Evolutionary conservation across 2,113 vertebrate species (phyloP).

Genomic region (Rynchops niger): DNA sequence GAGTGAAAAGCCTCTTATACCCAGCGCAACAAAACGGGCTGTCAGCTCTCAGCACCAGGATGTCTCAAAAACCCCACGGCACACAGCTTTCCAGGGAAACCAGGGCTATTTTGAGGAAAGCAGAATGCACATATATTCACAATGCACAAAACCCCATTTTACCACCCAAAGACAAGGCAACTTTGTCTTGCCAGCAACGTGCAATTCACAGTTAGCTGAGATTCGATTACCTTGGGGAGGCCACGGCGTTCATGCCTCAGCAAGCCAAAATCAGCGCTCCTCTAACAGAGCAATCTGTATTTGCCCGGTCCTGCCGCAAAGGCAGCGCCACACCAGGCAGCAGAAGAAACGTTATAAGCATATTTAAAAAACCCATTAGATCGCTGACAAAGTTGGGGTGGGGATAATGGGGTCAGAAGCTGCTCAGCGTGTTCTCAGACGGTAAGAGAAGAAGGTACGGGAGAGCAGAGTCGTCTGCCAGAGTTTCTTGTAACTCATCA

Average conservation of each 20-base stretch:
- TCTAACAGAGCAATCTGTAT: slow-evolving; percentile 12
- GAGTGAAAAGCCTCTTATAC: slow-evolving; percentile 48
- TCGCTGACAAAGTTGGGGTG: background rate
- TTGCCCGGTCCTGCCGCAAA: background rate
- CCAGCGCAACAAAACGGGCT: background rate
- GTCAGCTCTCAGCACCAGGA: slow-evolving; percentile 16
- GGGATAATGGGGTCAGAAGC: background rate
- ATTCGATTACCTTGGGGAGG: slow-evolving; percentile 53
- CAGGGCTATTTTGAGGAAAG: background rate
- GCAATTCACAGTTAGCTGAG: slow-evolving; percentile 32
- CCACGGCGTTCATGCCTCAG: background rate
- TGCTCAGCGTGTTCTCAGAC: background rate
- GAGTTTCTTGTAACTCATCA: background rate
- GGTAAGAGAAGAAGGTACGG: background rate
- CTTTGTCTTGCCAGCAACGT: slow-evolving; percentile 51
- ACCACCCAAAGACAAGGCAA: slow-evolving; percentile 48
- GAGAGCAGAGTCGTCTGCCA: background rate
- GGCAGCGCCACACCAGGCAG: background rate
- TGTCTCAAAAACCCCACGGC: background rate
- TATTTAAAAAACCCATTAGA: accelerated
- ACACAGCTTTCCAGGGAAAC: background rate
- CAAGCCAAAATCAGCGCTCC: slow-evolving; percentile 36
- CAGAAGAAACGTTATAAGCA: background rate
- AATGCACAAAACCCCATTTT: background rate
- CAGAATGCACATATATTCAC: background rate